Base-by-base conservation (phyloP, 2,797 vertebrate species). In the Pyrrhura leucotis region DNA sequence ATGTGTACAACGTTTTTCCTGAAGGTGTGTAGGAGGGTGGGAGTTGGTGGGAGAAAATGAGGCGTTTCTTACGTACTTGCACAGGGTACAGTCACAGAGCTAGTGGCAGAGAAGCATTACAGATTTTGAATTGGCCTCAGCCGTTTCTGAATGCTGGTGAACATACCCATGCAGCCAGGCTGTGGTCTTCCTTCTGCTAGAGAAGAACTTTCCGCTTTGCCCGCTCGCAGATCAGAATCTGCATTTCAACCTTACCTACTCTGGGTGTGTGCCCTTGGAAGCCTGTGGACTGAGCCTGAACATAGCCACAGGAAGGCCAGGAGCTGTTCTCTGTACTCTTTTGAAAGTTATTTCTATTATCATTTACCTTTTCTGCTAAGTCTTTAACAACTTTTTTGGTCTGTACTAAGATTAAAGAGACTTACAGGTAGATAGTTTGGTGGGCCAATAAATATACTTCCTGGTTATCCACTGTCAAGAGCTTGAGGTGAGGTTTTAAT, bases 181-280 rank as follows among this genome's bases (percentile, higher is more conserved):
- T 53, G 28, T 4, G 20, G 31, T n/a, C 23, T 7, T 56, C 29
- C 23, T 31, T 29, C 22, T 51, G 47, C 66, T 7, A 3, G 20
- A n/a, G 18, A 48, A 25, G 42, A 85, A 42, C 42, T 35, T 58
- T 16, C 6, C 2, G 2, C 16, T 51, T 37, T 61, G 39, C 37
- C 15, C 2, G 0, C 39, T 62, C 26, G 6, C 35, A 18, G 44
- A 28, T 22, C 31, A 45, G 58, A 91, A 37, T 67, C 58, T 54
- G 19, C 0, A 0, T 35, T 31, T 26, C 39, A 33, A 2, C 45
- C 33, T 40, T 12, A 9, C 54, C 26, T 28, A 1, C 18, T 10
- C 17, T 0, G 2, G 3, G 12, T 2, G 3, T 9, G 51, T 33
- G 73, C 31, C 1, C 26, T 48, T 22, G 56, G 54, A 11, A 79